phyloP scores from a whole-genome alignment of 2,113 vertebrate species.

The Entomyzon cyanotis region DNA sequence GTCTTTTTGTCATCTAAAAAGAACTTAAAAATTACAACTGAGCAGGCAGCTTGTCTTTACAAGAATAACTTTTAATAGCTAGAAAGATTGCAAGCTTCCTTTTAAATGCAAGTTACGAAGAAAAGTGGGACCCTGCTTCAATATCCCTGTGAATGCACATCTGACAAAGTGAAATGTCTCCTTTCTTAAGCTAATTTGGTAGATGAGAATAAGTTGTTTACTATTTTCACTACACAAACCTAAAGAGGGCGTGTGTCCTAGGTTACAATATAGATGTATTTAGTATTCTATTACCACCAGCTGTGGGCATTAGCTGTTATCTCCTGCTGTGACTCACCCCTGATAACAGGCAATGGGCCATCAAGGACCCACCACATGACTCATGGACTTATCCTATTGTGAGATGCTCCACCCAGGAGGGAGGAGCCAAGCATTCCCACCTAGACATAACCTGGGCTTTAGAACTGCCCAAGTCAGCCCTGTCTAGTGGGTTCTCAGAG shows the following conservation, averaged over 20 bases:
- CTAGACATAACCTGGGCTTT: no score
- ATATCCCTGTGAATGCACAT: background rate
- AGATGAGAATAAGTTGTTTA: background rate
- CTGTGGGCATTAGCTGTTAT: no score
- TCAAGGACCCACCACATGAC: no score
- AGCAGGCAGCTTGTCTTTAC: background rate
- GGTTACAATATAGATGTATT: no score
- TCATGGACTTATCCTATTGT: no score
- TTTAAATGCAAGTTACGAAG: background rate
- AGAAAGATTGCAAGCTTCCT: background rate
- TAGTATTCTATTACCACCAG: no score
- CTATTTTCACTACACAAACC: background rate
- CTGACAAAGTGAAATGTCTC: background rate
- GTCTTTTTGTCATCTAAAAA: conserved; percentile 5
- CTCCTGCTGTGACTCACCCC: no score
- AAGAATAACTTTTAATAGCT: background rate
- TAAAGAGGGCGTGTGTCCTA: background rate
- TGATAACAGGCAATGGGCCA: no score
- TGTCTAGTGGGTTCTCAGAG: no score
- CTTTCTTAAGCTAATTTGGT: background rate
- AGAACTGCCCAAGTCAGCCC: no score
- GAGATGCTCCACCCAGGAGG: no score
- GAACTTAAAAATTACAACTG: background rate
- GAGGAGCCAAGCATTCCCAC: no score
- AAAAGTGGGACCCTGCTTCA: background rate